phyloP scores from a whole-genome alignment of 2,888 invertebrate genomes.

The Cosmorhoe ocellata region DNA sequence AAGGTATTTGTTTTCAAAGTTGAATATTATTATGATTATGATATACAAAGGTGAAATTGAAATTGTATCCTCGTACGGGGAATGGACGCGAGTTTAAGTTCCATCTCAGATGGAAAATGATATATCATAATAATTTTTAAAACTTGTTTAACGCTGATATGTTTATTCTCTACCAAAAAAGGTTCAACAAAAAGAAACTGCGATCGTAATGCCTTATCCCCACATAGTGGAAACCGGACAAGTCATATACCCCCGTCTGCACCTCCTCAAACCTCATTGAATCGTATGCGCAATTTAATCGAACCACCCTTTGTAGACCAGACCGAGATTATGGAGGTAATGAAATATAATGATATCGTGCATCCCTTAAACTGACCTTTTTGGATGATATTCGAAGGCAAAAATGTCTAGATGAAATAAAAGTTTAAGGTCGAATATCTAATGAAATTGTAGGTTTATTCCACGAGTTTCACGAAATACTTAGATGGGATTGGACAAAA shows the following conservation, averaged over 20 bases:
- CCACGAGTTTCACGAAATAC: background rate
- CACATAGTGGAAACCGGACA: conserved; percentile 12
- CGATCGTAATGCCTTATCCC: background rate
- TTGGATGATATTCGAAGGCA: conserved; percentile 31
- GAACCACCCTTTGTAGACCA: conserved; percentile 39
- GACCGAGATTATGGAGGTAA: conserved; percentile 53
- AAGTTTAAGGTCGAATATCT: conserved; percentile 22
- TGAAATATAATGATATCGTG: conserved; percentile 56
- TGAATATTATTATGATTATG: no score
- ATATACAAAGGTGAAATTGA: no score
- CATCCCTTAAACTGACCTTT: conserved; percentile 39
- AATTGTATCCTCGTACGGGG: no score
- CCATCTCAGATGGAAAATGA: no score
- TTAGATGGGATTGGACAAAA: no score
- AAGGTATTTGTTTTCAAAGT: no score
- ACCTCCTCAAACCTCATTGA: conserved; percentile 55
- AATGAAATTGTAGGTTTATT: conserved; percentile 14
- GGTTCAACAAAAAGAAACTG: background rate
- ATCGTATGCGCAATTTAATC: conserved; percentile 63
- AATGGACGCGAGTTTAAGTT: no score
- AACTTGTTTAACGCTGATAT: no score
- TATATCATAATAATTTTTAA: no score
- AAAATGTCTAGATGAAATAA: conserved; percentile 30
- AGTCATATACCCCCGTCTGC: conserved; percentile 42
- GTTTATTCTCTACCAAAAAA: background rate